Evolutionary conservation across 2,113 vertebrate species (phyloP).

Genomic region (Beaufortia kweichowensis): DNA sequence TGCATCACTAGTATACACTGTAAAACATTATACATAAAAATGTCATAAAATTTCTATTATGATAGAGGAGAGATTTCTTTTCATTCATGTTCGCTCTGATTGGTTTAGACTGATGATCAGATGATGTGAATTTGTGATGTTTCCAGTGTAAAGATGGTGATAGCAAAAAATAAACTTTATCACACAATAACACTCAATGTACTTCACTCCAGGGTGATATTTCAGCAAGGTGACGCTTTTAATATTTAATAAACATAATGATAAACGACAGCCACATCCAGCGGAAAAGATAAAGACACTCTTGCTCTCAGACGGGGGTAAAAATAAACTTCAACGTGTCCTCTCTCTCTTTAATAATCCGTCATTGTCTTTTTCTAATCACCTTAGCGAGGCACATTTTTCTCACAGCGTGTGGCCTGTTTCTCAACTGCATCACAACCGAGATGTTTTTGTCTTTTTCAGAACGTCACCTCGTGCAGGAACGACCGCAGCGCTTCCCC

Average conservation of each 20-base stretch:
- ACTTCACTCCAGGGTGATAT: neutral
- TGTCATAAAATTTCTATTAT: too few relatives aligned
- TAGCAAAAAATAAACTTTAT: neutral
- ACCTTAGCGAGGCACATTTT: slow-evolving; percentile 36
- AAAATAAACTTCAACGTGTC: slow-evolving; percentile 38
- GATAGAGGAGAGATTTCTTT: too few relatives aligned
- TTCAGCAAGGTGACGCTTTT: neutral
- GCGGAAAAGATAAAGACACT: neutral
- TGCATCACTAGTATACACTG: too few relatives aligned
- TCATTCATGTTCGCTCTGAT: too few relatives aligned
- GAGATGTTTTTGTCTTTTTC: slow-evolving; percentile 30
- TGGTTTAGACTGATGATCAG: too few relatives aligned
- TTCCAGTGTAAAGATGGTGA: too few relatives aligned
- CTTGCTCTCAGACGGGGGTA: neutral
- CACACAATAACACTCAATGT: neutral
- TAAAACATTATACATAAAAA: too few relatives aligned
- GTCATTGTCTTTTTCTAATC: slow-evolving; percentile 40
- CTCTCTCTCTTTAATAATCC: slow-evolving; percentile 28
- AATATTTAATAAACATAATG: slow-evolving; percentile 9
- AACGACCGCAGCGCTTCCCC: slow-evolving; percentile 6
- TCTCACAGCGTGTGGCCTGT: slow-evolving; percentile 42
- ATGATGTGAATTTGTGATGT: too few relatives aligned
- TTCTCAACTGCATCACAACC: slow-evolving; percentile 45
- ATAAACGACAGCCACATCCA: neutral
- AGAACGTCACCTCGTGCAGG: neutral